These are phyloP conservation scores for Plecotus auritus DNA, from an alignment of 2,113 vertebrate genomes.

Conservation along the genomic window DNA sequence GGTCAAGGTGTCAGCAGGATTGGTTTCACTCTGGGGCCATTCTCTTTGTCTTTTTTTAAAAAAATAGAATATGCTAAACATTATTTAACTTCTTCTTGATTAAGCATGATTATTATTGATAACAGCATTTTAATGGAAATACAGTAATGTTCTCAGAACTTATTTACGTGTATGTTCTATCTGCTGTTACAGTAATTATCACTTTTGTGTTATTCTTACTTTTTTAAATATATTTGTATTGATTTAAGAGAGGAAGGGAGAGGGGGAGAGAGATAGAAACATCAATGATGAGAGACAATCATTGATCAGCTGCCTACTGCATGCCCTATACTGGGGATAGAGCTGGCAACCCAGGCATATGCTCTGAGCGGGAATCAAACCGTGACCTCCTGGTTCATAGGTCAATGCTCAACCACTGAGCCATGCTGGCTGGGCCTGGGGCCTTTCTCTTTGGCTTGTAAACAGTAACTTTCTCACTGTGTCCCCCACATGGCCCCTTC, in stretches of 20 bases:
- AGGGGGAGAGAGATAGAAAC: no score
- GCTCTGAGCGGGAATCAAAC: no score
- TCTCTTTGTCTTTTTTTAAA: background rate
- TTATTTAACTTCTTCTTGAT: constrained; percentile 7
- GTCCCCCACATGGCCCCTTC: background rate
- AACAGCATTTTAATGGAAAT: background rate
- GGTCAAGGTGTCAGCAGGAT: background rate
- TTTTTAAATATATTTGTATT: no score
- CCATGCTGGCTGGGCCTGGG: no score
- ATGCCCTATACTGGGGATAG: no score
- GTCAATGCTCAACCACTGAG: no score
- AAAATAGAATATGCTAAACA: background rate
- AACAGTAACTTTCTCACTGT: background rate
- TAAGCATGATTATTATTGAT: background rate
- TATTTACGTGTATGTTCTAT: background rate
- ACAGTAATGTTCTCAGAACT: background rate
- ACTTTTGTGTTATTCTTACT: background rate
- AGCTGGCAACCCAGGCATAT: no score
- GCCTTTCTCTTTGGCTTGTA: background rate
- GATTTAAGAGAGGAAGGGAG: no score
- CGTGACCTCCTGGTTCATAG: no score
- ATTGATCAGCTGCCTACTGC: no score
- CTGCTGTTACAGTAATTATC: background rate
- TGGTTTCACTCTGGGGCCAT: background rate
- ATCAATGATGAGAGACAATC: no score